A percentile compares a stretch with the other conserved stretches of the same genome.
These are phyloP conservation scores for Tetraneura akinire DNA, from an alignment of 1,140 invertebrate genomes.

Conservation along the genomic window DNA sequence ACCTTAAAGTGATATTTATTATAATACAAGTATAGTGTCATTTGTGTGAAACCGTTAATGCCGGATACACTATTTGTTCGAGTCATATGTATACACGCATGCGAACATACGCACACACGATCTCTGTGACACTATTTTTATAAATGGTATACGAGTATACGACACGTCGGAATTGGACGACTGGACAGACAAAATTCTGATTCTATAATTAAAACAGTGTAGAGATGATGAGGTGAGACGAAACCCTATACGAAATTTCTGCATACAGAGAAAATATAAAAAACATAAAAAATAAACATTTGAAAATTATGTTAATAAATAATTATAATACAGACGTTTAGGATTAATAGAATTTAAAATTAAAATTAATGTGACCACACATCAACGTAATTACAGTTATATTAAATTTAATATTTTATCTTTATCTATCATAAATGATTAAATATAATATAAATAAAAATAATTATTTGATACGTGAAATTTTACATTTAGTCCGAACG, in stretches of 20 bases:
- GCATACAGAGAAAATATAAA: slow-evolving; percentile 17
- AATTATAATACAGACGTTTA: no score
- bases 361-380: no score
- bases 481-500: slow-evolving; percentile 23
- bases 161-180: slow-evolving; percentile 22
- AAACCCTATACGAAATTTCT: slow-evolving; percentile 44
- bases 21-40: slow-evolving; percentile 23
- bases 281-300: not conserved
- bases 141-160: slow-evolving; percentile 43
- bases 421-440: no score
- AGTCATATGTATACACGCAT: not conserved
- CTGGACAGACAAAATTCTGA: slow-evolving; percentile 49
- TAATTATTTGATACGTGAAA: not conserved
- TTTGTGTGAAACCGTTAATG: slow-evolving; percentile 1
- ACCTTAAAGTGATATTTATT: slow-evolving; percentile 33
- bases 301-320: no score
- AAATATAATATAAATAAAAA: no score
- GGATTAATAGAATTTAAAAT: no score
- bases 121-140: slow-evolving; percentile 45
- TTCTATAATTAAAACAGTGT: slow-evolving; percentile 47
- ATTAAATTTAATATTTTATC: no score
- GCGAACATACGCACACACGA: not conserved
- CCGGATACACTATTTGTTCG: slow-evolving; percentile 38
- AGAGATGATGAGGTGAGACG: slow-evolving; percentile 44
- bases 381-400: no score